These are phyloP conservation scores for Danio kyathit DNA, from an alignment of 2,797 vertebrate species.

Conservation along the genomic window DNA sequence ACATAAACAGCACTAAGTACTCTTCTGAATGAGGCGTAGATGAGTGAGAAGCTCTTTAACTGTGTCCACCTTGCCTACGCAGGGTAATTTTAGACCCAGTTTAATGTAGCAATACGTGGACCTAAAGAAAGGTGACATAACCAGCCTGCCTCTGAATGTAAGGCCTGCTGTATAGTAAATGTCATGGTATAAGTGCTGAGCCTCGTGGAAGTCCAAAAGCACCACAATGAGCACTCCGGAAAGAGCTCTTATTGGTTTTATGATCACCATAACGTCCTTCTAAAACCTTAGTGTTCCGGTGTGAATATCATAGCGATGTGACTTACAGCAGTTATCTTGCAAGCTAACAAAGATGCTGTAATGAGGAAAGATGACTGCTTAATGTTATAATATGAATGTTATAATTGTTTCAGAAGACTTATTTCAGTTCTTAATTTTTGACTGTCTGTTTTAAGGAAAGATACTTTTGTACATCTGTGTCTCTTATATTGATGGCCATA, in stretches of 20 bases:
- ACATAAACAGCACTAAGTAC: conserved; percentile 53
- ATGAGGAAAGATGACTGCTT: conserved; percentile 8
- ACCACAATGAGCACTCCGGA: conserved; percentile 5
- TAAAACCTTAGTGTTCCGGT: conserved; percentile 1
- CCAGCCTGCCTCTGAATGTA: conserved; percentile 45
- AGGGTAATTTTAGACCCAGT: conserved; percentile 46
- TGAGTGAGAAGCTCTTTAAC: conserved; percentile 53
- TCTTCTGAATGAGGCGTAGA: conserved; percentile 46
- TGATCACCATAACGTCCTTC: conserved; percentile 52
- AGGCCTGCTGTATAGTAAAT: conserved; percentile 50
- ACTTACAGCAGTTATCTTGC: conserved; percentile 25
- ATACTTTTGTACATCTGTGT: background rate
- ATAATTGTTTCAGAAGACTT: conserved; percentile 3
- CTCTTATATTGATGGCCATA: too few relatives aligned
- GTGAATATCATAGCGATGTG: conserved; percentile 32
- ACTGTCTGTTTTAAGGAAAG: background rate
- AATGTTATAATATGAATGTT: too few relatives aligned
- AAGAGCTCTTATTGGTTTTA: conserved; percentile 39
- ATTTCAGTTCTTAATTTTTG: conserved; percentile 8
- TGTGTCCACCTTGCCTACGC: conserved; percentile 36
- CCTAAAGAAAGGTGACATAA: conserved; percentile 47
- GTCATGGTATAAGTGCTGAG: conserved; percentile 47
- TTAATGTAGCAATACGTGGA: conserved; percentile 51
- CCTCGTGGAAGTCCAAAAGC: conserved; percentile 14
- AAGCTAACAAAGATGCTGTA: conserved; percentile 28